Percentiles rank a stretch among this genome's conserved stretches.
Conservation (phyloP, 2,888 invertebrate genomes). For the Periphyllus acericola region DNA sequence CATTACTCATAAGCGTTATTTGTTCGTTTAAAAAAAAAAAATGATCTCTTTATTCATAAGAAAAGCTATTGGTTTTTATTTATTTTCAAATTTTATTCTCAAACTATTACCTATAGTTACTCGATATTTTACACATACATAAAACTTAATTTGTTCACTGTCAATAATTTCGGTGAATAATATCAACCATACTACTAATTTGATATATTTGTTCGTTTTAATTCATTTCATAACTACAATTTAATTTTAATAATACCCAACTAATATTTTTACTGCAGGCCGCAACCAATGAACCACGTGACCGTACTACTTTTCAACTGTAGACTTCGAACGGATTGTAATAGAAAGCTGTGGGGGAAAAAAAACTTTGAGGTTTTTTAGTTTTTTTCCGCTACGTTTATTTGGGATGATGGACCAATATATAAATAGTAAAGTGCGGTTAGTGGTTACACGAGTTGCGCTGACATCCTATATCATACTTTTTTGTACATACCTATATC, state of each 20-base stretch:
- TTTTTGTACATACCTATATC: neutral
- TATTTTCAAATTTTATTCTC: too few species aligned
- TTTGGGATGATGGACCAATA: conserved; percentile 14
- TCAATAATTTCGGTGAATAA: neutral
- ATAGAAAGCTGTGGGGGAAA: neutral
- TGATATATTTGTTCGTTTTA: neutral
- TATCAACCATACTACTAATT: neutral
- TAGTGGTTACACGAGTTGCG: conserved; percentile 26
- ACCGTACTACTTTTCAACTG: neutral
- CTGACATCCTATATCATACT: neutral
- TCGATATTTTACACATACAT: too few species aligned
- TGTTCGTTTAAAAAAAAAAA: too few species aligned
- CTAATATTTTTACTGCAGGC: neutral
- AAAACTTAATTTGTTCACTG: neutral
- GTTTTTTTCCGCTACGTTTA: neutral
- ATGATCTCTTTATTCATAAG: too few species aligned
- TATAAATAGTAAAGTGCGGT: neutral
- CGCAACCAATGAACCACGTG: neutral
- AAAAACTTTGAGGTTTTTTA: neutral
- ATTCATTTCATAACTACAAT: neutral
- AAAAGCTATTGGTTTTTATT: too few species aligned
- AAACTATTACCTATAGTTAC: too few species aligned
- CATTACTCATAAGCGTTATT: too few species aligned
- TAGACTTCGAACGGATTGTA: conserved; percentile 2
- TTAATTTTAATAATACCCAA: too few species aligned